phyloP scores from a whole-genome alignment of 2,113 vertebrate genomes.

The Vidua chalybeata region DNA sequence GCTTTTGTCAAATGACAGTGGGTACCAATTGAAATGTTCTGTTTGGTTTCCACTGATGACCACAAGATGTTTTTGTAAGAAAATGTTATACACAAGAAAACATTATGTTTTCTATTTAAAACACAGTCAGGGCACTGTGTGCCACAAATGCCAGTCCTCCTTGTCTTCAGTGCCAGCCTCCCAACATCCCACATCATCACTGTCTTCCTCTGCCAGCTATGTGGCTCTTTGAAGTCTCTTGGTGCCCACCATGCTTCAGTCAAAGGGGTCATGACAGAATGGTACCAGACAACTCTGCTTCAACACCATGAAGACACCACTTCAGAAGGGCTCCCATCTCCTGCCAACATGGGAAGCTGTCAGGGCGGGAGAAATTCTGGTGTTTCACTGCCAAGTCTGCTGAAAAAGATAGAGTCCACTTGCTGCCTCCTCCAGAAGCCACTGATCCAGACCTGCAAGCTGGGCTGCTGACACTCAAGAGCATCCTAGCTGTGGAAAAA shows the following conservation, averaged over 20 bases:
- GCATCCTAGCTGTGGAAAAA: not conserved
- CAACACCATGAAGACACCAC: not conserved
- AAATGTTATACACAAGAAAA: conserved; percentile 57
- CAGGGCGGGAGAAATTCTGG: not conserved
- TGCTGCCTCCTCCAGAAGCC: not conserved
- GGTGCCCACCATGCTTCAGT: not conserved
- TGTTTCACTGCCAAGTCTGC: not conserved
- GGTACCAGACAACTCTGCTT: not conserved
- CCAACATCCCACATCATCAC: not conserved
- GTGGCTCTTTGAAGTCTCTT: conserved; percentile 7
- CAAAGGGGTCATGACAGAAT: not conserved
- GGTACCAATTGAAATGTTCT: conserved; percentile 62
- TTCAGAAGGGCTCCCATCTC: not conserved
- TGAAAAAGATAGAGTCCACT: not conserved
- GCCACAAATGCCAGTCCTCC: not conserved
- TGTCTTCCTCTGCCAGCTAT: not conserved
- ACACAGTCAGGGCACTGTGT: not conserved
- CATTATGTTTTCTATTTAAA: conserved; percentile 34
- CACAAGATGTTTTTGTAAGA: conserved; percentile 60
- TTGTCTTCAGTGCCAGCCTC: conserved; percentile 3
- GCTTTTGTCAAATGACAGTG: conserved; percentile 63
- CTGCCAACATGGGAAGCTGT: not conserved
- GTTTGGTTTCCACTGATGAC: conserved; percentile 65
- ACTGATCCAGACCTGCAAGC: not conserved
- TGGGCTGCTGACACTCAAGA: not conserved